Evolutionary conservation across 2,113 vertebrate species (phyloP).

Genomic region (Burhinus oedicnemus): DNA sequence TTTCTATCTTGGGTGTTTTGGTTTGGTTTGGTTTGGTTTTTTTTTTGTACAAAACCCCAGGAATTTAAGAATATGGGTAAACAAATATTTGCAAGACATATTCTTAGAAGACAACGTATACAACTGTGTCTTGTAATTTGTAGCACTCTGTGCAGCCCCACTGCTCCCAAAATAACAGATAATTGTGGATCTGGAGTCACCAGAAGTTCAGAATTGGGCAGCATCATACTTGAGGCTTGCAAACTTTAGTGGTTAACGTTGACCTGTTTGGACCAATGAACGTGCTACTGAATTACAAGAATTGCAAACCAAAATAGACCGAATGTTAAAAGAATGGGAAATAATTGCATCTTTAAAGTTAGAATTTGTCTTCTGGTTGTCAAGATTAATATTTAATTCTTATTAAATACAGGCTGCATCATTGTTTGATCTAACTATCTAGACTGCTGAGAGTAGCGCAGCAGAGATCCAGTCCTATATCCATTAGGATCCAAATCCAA

Average conservation of each 20-base stretch:
- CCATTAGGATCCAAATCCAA: not conserved
- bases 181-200: constrained; percentile 68
- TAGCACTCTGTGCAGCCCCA: not conserved
- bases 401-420: not conserved
- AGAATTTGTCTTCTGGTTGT: not conserved
- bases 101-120: constrained; percentile 60
- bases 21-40: not conserved
- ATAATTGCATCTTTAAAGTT: not conserved
- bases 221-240: constrained; percentile 33
- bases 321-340: not conserved
- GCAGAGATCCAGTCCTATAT: not conserved
- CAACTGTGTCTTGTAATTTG: constrained; percentile 72
- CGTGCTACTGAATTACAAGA: not conserved
- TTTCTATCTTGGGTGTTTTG: not conserved
- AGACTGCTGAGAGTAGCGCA: not conserved
- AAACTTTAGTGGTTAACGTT: not conserved
- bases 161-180: constrained; percentile 70
- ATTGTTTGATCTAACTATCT: not conserved
- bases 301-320: not conserved
- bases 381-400: not conserved
- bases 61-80: constrained; percentile 39
- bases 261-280: not conserved
- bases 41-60: constrained; percentile 2
- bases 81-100: constrained; percentile 35
- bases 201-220: constrained; percentile 61